A percentile compares a stretch with the other conserved stretches of the same genome.
Evolutionary conservation across 2,888 invertebrate species (phyloP).

Genomic region (Scaptomyza caliginosa): DNA sequence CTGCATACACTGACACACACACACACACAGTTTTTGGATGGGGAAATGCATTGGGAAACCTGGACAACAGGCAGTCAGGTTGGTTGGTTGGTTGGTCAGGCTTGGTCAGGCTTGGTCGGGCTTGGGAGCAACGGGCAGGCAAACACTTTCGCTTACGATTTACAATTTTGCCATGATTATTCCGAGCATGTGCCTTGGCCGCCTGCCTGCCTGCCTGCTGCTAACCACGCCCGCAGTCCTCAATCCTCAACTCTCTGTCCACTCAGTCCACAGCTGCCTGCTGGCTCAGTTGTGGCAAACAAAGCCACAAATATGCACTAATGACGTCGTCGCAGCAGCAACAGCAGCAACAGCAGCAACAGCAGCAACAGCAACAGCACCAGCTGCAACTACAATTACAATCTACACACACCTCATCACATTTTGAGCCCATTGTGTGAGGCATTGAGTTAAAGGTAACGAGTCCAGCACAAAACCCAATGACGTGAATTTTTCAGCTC

Average conservation of each 20-base stretch:
- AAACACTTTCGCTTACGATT: conserved; percentile 79
- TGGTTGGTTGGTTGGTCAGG: neutral
- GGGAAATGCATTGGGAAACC: conserved; percentile 28
- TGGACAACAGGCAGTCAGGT: neutral
- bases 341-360: conserved; percentile 30
- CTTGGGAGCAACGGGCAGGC: conserved; percentile 25
- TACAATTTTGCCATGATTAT: conserved; percentile 80
- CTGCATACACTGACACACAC: conserved; percentile 45
- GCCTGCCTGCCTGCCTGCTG: conserved; percentile 6
- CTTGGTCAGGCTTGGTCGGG: conserved; percentile 6
- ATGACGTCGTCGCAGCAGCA: conserved; percentile 70
- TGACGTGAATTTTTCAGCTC: conserved; percentile 58
- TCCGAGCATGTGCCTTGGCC: conserved; percentile 71
- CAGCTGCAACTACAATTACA: conserved; percentile 55
- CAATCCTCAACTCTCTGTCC: neutral
- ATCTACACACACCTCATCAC: conserved; percentile 29
- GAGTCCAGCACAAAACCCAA: conserved; percentile 50
- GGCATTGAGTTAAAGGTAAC: conserved; percentile 50
- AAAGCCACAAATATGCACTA: conserved; percentile 83
- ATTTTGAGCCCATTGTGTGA: conserved; percentile 42
- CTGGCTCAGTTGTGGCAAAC: conserved; percentile 77
- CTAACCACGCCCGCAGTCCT: conserved; percentile 30
- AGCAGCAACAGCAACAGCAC: conserved; percentile 32
- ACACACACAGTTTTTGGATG: conserved; percentile 27
- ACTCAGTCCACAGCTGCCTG: conserved; percentile 6